These are phyloP conservation scores for Pterocles orientalis DNA, from an alignment of 2,113 vertebrate species.

Conservation along the genomic window DNA sequence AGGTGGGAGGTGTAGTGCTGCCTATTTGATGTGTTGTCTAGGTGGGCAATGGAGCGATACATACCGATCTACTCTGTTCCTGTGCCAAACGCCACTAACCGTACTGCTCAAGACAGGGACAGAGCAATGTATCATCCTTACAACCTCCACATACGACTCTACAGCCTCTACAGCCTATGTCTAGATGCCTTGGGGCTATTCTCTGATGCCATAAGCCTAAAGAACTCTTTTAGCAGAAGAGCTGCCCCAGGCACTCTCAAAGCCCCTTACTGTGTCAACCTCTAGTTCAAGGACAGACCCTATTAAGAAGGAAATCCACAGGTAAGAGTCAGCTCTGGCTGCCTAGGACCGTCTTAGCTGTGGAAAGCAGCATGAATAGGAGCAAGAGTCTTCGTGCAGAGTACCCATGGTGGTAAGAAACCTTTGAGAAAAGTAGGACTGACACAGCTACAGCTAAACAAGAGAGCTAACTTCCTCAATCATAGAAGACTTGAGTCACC, in stretches of 20 bases:
- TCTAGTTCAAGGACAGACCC: neutral
- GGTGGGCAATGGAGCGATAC: neutral
- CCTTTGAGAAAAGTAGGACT: neutral
- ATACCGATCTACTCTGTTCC: neutral
- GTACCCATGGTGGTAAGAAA: neutral
- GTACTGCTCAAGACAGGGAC: neutral
- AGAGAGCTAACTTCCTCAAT: neutral
- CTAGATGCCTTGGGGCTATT: neutral
- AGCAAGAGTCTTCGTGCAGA: neutral
- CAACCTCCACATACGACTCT: neutral
- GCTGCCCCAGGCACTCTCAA: neutral
- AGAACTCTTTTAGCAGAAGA: neutral
- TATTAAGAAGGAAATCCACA: neutral
- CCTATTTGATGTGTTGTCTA: neutral
- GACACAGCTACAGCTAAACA: neutral
- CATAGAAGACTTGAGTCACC: neutral
- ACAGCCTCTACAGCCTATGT: neutral
- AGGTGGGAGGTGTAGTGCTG: neutral
- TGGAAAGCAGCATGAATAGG: neutral
- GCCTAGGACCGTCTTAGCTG: neutral
- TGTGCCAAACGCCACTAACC: neutral
- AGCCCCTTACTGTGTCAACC: neutral
- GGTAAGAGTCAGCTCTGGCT: neutral
- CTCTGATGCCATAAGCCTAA: neutral
- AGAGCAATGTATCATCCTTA: neutral